Evolutionary conservation across 2,113 vertebrate genomes (phyloP).

Genomic region (Notothenia coriiceps): DNA sequence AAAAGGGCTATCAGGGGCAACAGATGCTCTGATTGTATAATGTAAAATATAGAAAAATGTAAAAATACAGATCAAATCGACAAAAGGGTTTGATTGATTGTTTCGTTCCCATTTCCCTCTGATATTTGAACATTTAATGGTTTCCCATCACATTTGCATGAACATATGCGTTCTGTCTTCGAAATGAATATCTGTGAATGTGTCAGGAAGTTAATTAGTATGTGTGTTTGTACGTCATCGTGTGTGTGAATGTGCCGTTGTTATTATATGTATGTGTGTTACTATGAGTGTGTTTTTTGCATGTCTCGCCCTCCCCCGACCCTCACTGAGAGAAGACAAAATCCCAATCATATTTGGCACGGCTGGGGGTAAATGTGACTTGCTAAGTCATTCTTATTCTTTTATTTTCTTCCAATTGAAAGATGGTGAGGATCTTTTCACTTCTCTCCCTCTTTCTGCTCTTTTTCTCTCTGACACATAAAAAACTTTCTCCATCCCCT

Average conservation of each 20-base stretch:
- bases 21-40: constrained; percentile 29
- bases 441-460: constrained; percentile 27
- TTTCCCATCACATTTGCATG: constrained; percentile 83
- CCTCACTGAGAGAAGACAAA: constrained; percentile 58
- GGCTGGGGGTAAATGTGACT: constrained; percentile 81
- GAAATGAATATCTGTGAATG: constrained; percentile 81
- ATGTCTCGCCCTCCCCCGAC: constrained; percentile 26
- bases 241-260: constrained; percentile 57
- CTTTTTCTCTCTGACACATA: constrained; percentile 42
- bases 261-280: constrained; percentile 53
- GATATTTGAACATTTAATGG: constrained; percentile 74
- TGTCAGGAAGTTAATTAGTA: constrained; percentile 84
- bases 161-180: constrained; percentile 82
- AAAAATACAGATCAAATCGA: constrained; percentile 34
- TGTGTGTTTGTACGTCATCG: constrained; percentile 55
- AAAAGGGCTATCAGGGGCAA: constrained; percentile 2
- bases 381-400: constrained; percentile 77
- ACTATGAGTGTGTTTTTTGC: constrained; percentile 46
- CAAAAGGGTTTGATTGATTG: constrained; percentile 45
- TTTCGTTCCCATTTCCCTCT: constrained; percentile 57
- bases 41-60: constrained; percentile 20
- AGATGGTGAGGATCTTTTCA: constrained; percentile 50
- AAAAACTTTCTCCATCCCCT: constrained; percentile 65
- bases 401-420: constrained; percentile 58
- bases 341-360: constrained; percentile 75